Evolutionary conservation across 2,888 invertebrate species (phyloP).

Genomic region (Gandaritis pyraliata): DNA sequence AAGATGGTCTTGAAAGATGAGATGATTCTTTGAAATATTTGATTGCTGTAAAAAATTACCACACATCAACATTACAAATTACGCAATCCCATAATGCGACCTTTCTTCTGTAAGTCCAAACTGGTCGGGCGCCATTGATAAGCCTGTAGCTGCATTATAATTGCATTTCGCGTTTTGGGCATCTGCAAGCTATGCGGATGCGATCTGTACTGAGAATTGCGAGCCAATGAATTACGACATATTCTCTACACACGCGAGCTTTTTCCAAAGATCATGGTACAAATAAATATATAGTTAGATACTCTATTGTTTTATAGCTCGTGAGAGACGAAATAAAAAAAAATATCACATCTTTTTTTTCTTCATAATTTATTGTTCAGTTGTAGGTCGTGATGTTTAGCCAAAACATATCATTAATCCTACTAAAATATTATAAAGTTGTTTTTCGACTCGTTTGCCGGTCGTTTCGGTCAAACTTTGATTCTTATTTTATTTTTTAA

Average conservation of each 20-base stretch:
- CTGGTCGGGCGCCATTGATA: conserved; percentile 23
- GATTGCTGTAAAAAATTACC: conserved; percentile 10
- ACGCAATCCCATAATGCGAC: conserved; percentile 17
- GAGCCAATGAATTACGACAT: not conserved
- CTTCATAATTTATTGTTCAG: no score
- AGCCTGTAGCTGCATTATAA: conserved; percentile 34
- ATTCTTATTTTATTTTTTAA: conserved; percentile 1
- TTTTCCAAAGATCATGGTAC: not conserved
- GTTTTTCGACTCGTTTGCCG: not conserved
- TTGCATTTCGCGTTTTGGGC: conserved; percentile 27
- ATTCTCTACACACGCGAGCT: not conserved
- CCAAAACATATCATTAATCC: not conserved
- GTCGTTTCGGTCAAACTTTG: conserved; percentile 3
- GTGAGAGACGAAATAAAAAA: no score
- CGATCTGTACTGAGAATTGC: conserved; percentile 30
- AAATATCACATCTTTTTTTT: no score
- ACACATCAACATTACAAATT: conserved; percentile 27
- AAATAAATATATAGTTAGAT: not conserved
- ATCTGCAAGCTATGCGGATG: conserved; percentile 33
- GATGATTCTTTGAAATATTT: not conserved
- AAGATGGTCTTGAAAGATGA: no score
- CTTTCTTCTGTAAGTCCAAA: conserved; percentile 28
- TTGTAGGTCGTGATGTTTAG: not conserved
- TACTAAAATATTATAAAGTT: no score
- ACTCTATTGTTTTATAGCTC: not conserved